phyloP scores from a whole-genome alignment of 2,888 invertebrate genomes.

The Lithosia quadra region DNA sequence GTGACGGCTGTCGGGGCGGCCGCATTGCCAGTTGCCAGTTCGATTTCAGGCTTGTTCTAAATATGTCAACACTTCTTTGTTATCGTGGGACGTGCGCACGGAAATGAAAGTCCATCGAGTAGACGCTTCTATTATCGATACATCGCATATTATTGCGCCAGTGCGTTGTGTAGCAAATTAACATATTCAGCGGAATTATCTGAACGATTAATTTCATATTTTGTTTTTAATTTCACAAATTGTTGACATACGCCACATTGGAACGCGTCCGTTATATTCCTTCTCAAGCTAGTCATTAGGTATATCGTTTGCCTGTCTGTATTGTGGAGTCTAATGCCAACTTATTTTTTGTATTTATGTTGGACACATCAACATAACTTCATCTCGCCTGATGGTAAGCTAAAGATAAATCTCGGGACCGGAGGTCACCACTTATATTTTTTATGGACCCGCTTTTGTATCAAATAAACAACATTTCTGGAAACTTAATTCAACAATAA shows the following conservation, averaged over 20 bases:
- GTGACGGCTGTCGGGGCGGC: conserved; percentile 79
- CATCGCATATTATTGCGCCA: conserved; percentile 75
- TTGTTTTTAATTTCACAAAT: background rate
- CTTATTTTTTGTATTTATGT: too few relatives aligned
- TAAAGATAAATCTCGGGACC: too few relatives aligned
- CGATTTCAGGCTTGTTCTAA: conserved; percentile 87
- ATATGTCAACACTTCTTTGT: conserved; percentile 86
- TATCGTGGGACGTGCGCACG: conserved; percentile 82
- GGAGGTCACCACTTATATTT: too few relatives aligned
- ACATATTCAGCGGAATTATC: conserved; percentile 32
- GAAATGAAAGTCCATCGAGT: conserved; percentile 85
- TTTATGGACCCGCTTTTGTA: too few relatives aligned
- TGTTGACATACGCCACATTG: background rate
- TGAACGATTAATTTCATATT: background rate
- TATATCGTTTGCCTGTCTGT: too few relatives aligned
- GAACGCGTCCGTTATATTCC: background rate
- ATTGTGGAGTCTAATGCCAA: too few relatives aligned
- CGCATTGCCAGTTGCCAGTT: conserved; percentile 63
- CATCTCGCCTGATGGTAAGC: too few relatives aligned
- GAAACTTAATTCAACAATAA: too few relatives aligned
- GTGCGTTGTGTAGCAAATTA: conserved; percentile 59
- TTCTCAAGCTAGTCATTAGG: too few relatives aligned
- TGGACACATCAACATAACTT: too few relatives aligned
- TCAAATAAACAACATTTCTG: too few relatives aligned
- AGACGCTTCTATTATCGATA: conserved; percentile 78